phyloP scores from a whole-genome alignment of 1,140 invertebrate species.

The Calosoma granatense region DNA sequence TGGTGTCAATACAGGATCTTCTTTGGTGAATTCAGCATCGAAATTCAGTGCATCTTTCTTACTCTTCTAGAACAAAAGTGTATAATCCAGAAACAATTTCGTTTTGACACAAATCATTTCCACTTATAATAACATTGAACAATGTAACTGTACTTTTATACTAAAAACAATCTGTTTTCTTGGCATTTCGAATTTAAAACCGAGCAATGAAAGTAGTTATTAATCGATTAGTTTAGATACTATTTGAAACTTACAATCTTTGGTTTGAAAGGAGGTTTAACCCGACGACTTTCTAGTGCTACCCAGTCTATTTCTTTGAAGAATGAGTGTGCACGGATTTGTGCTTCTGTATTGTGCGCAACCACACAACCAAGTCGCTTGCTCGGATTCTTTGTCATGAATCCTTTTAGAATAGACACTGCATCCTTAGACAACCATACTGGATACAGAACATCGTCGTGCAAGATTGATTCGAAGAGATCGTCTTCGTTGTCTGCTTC shows the following conservation, averaged over 20 bases:
- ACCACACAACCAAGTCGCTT: slow-evolving; percentile 87
- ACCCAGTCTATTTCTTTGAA: slow-evolving; percentile 97
- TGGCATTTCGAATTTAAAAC: no score
- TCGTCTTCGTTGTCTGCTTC: slow-evolving; percentile 99
- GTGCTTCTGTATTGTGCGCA: slow-evolving; percentile 62
- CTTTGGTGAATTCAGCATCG: slow-evolving; percentile 98
- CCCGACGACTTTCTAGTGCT: slow-evolving; percentile 76
- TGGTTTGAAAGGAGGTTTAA: slow-evolving; percentile 95
- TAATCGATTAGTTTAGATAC: no score
- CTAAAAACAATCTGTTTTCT: no score
- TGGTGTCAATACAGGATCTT: slow-evolving; percentile 92
- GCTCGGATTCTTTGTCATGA: slow-evolving; percentile 97
- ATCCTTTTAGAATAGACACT: slow-evolving; percentile 95
- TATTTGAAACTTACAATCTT: slow-evolving; percentile 97
- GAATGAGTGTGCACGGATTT: slow-evolving; percentile 88
- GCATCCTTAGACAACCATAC: slow-evolving; percentile 96
- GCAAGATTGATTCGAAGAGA: slow-evolving; percentile 95
- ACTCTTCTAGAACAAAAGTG: slow-evolving; percentile 74
- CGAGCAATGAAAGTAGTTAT: no score
- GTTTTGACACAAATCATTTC: no score
- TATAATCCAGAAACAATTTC: no score
- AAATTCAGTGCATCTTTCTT: slow-evolving; percentile 97
- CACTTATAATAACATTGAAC: no score
- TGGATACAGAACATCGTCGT: slow-evolving; percentile 97
- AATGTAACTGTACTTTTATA: no score